phyloP scores from a whole-genome alignment of 2,797 vertebrate species.

The Orientallactaga sibirica region DNA sequence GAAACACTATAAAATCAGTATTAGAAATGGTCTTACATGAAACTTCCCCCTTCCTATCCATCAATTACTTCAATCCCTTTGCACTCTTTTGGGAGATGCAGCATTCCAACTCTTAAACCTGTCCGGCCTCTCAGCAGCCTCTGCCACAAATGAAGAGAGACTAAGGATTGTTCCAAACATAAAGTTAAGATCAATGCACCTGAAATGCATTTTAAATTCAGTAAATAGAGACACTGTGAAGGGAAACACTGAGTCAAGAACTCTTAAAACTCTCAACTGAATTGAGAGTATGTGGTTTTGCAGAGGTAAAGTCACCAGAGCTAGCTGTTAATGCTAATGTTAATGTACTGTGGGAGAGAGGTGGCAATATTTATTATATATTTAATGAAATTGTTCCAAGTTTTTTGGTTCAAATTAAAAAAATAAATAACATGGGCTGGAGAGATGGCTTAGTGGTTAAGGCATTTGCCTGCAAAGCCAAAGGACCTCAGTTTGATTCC shows the following conservation, averaged over 20 bases:
- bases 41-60: background rate
- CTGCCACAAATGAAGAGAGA: background rate
- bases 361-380: background rate
- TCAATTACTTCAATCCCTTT: background rate
- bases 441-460: too few species aligned
- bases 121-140: background rate
- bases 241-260: background rate
- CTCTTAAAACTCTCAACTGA: background rate
- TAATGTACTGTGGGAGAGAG: background rate
- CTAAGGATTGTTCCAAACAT: background rate
- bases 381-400: conserved; percentile 36
- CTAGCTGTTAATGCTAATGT: background rate
- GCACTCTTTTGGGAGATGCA: background rate
- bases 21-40: background rate
- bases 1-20: background rate
- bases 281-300: background rate
- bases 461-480: too few species aligned
- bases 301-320: background rate
- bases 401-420: conserved; percentile 15
- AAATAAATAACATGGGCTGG: background rate
- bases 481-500: too few species aligned
- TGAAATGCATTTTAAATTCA: background rate
- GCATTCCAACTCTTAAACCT: background rate
- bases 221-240: background rate
- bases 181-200: background rate